Evolutionary conservation across 2,113 vertebrate genomes (phyloP), one percentile per base, ranked within the genome.

Genomic region (Spheniscus mendiculus): DNA sequence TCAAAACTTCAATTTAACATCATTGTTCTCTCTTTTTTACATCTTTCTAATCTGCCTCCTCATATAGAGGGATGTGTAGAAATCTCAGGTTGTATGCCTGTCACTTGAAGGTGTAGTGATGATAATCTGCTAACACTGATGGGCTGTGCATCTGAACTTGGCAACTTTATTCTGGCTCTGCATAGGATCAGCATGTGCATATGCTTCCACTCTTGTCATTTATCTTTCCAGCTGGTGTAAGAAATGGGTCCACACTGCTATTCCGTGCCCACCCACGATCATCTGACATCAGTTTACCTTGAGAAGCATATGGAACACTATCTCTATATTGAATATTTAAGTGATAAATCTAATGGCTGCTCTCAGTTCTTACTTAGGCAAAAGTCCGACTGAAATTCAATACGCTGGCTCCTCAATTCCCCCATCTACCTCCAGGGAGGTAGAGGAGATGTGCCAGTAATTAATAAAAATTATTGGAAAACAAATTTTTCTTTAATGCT

Each of bases 401-500:
- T 65, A 61, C 0, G 1, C 30, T 90, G 38, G 50, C 45, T 96
- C 32, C 80, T 26, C 55, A 65, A 4, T 70, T 76, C 66, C n/a
- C 22, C 18, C 32, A 44, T 40, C n/a, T 58, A 21, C 62, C 50
- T 87, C 59, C 38, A 45, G 47, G 63, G 50, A 96, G 42, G 62
- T 34, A 66, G 62, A 79, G 59, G 15, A 83, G 50, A 78, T 59
- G 50, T 73, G 59, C 50, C 76, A 86, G 45, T 83, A 91, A 96
- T 92, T 86, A 94, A 89, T 77, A 88, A 67, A 87, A 86, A 83
- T 78, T 80, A 90, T 26, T 50, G 44, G 44, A 80, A 96, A 86
- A 69, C 58, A 91, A 73, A 42, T 14, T 2, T 27, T 36, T 45
- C 73, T 65, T 67, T 67, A 4, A 45, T 74, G 74, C 63, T 83